A percentile compares a stretch with the other conserved stretches of the same genome.
phyloP scores from a whole-genome alignment of 2,888 invertebrate species.

The Yponomeuta malinellus region DNA sequence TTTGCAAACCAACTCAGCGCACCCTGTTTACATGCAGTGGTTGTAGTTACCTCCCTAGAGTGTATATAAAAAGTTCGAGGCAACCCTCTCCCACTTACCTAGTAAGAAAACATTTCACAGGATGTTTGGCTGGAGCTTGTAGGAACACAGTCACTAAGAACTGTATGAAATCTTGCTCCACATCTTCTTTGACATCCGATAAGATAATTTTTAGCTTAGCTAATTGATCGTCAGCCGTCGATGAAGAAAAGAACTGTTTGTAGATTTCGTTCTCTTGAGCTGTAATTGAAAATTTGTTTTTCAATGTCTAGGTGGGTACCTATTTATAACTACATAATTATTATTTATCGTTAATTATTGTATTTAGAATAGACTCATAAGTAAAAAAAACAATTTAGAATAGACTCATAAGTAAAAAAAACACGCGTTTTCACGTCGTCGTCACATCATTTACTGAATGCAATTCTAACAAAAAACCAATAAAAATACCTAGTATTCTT shows the following conservation, averaged over 20 bases:
- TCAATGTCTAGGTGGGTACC: neutral
- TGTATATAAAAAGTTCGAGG: no score
- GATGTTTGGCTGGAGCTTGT: slow-evolving; percentile 54
- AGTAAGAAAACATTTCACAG: slow-evolving; percentile 53
- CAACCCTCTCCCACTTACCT: slow-evolving; percentile 35
- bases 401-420: no score
- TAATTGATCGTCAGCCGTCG: slow-evolving; percentile 46
- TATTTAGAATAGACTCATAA: neutral
- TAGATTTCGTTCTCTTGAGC: slow-evolving; percentile 26
- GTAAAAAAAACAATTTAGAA: neutral
- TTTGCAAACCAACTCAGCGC: no score
- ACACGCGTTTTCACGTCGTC: no score
- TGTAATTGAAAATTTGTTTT: slow-evolving; percentile 22
- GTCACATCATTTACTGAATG: no score
- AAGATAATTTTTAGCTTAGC: slow-evolving; percentile 38
- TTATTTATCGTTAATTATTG: neutral
- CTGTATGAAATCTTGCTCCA: slow-evolving; percentile 26
- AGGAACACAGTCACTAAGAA: slow-evolving; percentile 48
- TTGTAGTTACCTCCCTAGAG: no score
- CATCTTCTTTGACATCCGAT: slow-evolving; percentile 21
- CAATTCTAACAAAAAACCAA: neutral
- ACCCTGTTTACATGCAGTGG: no score
- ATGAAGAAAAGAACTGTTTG: slow-evolving; percentile 33
- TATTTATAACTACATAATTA: neutral
- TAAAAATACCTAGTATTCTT: neutral